Conservation (phyloP, 2,113 vertebrate species). For the Gasterosteus nipponicus region DNA sequence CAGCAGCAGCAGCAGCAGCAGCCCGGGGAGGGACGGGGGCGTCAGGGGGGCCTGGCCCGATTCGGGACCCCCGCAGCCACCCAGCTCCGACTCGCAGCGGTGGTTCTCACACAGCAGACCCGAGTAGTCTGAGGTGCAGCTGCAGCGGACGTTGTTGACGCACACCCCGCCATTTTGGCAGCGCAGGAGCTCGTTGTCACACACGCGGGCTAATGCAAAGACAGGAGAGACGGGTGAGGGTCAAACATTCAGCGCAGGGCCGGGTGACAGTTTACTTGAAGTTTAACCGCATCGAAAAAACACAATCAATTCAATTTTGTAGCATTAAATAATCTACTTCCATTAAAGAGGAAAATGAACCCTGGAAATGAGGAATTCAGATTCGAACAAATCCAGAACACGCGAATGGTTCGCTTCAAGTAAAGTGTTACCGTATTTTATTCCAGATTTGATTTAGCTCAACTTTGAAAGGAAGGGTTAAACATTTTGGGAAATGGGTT, state of each 20-base stretch:
- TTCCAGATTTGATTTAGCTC: neutral
- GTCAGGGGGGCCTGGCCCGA: conserved; percentile 68
- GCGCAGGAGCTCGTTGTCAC: conserved; percentile 94
- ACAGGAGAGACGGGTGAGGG: conserved; percentile 53
- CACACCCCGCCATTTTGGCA: conserved; percentile 97
- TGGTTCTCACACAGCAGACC: conserved; percentile 93
- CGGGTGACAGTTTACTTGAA: conserved; percentile 46
- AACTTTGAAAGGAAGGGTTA: neutral
- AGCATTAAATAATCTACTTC: neutral
- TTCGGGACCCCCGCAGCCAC: conserved; percentile 80
- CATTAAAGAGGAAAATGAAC: neutral
- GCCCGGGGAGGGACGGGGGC: conserved; percentile 30
- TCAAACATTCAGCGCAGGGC: neutral
- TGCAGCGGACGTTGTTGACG: conserved; percentile 90
- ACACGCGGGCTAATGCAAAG: conserved; percentile 87
- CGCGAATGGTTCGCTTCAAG: conserved; percentile 10
- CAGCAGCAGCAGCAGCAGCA: conserved; percentile 75
- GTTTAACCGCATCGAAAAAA: neutral
- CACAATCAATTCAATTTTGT: neutral
- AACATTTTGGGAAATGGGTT: conserved; percentile 10
- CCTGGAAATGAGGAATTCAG: neutral
- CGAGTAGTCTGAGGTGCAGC: conserved; percentile 85
- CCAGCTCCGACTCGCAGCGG: conserved; percentile 85
- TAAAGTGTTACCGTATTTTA: conserved; percentile 31
- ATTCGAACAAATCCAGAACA: neutral